Base-by-base conservation (phyloP, 2,888 invertebrate genomes). In the Dascillus cervinus region DNA sequence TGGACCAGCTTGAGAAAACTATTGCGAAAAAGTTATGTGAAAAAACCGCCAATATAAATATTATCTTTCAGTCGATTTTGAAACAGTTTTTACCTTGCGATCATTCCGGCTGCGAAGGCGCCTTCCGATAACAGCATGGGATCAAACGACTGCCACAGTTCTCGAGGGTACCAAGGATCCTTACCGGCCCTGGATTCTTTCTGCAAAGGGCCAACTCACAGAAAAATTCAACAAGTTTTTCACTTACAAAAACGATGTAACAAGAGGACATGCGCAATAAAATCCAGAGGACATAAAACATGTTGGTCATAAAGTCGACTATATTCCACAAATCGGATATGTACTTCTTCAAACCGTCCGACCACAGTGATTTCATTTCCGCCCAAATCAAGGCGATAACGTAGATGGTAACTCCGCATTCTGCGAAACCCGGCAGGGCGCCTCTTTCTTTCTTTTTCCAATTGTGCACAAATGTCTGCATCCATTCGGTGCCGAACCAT, bases 321-420 rank as follows among this genome's bases (percentile, higher is more conserved):
- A 97, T 90, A 60, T 98, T 97, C 97, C 97, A 98, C 43, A 97
- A 75, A 64, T 98, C 96, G 46, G 83, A 83, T 23, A 90, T 76
- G 60, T 98, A 98, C 46, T 95, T 94, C 47, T 82, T 67, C 4
- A 96, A 65, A 0, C 97, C 97, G 31, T 85, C 87, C 2, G 82
- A 75, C 84, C 95, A 97, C 5, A 98, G 66, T 3, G 92, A 75
- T 58, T 88, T 79, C 43, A 96, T 81, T 71, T 98, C 97, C 15
- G 85, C 84, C 79, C 92, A 91, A 50, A 97, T 86, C 35, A 96
- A 72, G 71, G 96, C 96, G 65, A 85, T 74, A 49, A 96, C 85
- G 67, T 89, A 96, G 52, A 87, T 68, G 46, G 94, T 77, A 53
- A 95, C 87, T 24, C 79, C 79, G 56, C 78, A 77, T 58, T 87